phyloP scores from a whole-genome alignment of 1,140 invertebrate species.

The Heliconius congener region DNA sequence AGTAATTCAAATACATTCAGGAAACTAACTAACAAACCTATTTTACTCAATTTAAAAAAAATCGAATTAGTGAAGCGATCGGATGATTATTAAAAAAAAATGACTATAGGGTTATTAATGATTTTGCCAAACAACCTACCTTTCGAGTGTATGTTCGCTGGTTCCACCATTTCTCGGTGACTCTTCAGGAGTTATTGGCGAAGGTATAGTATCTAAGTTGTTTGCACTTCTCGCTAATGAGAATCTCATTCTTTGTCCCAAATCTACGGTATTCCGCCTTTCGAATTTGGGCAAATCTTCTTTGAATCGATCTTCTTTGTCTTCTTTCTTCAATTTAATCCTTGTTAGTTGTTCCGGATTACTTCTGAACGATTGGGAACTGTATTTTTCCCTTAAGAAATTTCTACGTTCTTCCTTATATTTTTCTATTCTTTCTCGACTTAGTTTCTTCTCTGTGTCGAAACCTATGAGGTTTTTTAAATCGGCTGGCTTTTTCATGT shows the following conservation, averaged over 20 bases:
- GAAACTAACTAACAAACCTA: background rate
- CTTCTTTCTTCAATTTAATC: conserved; percentile 69
- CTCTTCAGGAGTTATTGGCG: conserved; percentile 55
- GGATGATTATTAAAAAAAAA: background rate
- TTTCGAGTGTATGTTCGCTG: conserved; percentile 36
- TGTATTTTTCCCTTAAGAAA: conserved; percentile 92
- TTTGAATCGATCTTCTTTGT: conserved; percentile 58
- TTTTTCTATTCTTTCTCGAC: conserved; percentile 91
- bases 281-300: conserved; percentile 72
- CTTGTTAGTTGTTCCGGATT: conserved; percentile 66
- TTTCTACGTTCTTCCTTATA: conserved; percentile 95
- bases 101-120: conserved; percentile 8
- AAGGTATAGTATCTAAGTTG: conserved; percentile 65
- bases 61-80: conserved; percentile 7
- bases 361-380: conserved; percentile 90
- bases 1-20: background rate
- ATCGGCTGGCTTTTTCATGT: conserved; percentile 57
- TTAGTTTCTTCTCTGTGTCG: conserved; percentile 82
- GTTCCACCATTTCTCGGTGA: conserved; percentile 35
- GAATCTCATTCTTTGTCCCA: conserved; percentile 76
- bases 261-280: conserved; percentile 74
- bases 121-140: conserved; percentile 35
- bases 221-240: conserved; percentile 65
- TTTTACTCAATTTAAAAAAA: background rate
- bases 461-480: conserved; percentile 78